Percentiles rank a stretch among this genome's conserved stretches.
Evolutionary conservation across 2,888 invertebrate genomes (phyloP).

Genomic region (Reticulitermes lucifugus): DNA sequence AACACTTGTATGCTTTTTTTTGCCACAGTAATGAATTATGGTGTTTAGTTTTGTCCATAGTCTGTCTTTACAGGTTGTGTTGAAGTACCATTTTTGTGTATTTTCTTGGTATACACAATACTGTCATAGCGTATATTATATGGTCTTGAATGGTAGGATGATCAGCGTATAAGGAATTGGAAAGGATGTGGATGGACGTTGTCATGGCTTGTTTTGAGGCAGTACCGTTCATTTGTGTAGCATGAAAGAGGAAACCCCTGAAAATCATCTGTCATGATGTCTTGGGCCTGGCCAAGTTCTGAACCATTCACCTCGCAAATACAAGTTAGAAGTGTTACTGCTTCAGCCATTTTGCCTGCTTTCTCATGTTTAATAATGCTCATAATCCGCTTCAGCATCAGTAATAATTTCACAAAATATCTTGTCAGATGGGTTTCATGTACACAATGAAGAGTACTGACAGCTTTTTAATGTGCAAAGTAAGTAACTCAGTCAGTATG

Average conservation of each 20-base stretch:
- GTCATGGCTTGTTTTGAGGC: too few species aligned
- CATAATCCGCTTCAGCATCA: too few species aligned
- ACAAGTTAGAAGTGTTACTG: too few species aligned
- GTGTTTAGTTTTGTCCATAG: neutral
- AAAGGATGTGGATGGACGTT: too few species aligned
- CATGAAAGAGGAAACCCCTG: too few species aligned
- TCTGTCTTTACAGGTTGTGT: neutral
- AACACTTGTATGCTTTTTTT: constrained; percentile 18
- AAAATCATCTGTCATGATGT: too few species aligned
- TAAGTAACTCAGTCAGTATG: neutral
- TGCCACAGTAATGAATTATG: constrained; percentile 6
- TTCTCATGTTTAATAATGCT: too few species aligned
- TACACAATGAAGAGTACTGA: neutral
- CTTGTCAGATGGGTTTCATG: neutral
- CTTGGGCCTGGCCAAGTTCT: too few species aligned
- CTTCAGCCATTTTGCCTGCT: too few species aligned
- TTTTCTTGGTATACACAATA: neutral
- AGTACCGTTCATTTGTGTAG: too few species aligned
- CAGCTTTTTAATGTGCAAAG: neutral
- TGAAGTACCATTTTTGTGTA: neutral
- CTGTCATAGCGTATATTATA: neutral
- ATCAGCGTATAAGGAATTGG: too few species aligned
- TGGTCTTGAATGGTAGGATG: neutral
- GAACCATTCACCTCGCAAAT: too few species aligned
- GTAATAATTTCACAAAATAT: neutral